A percentile compares a stretch with the other conserved stretches of the same genome.
phyloP scores from a whole-genome alignment of 92 coral and sea anemone species.

The Muricea muricata region DNA sequence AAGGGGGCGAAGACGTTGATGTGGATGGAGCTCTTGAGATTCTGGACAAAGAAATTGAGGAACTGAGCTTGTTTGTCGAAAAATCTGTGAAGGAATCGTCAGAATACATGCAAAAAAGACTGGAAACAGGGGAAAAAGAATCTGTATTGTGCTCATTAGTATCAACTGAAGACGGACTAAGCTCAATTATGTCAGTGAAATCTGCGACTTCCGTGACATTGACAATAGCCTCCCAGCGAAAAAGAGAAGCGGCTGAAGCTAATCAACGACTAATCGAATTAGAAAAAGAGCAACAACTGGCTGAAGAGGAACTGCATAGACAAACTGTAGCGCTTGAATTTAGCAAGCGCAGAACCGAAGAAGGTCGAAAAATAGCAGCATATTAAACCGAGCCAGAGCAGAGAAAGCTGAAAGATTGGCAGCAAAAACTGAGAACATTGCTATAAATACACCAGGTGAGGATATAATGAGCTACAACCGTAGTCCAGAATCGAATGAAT shows the following conservation, averaged over 20 bases:
- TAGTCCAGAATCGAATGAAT: background rate
- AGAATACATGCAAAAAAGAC: no score
- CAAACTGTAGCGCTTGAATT: background rate
- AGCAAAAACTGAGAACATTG: background rate
- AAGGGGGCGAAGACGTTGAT: background rate
- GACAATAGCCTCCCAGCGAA: background rate
- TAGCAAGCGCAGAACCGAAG: background rate
- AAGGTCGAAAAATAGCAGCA: background rate
- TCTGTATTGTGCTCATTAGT: background rate
- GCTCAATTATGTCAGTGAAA: no score
- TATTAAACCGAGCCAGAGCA: background rate
- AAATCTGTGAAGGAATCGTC: background rate
- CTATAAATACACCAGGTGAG: background rate
- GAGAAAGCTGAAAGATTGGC: background rate
- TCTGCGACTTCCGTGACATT: no score
- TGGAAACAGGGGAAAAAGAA: no score
- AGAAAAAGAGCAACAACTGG: background rate
- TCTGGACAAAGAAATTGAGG: no score
- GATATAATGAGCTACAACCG: background rate
- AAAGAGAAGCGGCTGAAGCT: background rate
- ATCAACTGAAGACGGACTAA: background rate
- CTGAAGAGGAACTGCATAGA: background rate
- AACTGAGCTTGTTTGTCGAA: no score
- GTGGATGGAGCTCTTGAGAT: background rate
- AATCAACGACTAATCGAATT: background rate